These are phyloP conservation scores for Drosophila helvetica DNA, from an alignment of 2,888 invertebrate species.

Conservation along the genomic window DNA sequence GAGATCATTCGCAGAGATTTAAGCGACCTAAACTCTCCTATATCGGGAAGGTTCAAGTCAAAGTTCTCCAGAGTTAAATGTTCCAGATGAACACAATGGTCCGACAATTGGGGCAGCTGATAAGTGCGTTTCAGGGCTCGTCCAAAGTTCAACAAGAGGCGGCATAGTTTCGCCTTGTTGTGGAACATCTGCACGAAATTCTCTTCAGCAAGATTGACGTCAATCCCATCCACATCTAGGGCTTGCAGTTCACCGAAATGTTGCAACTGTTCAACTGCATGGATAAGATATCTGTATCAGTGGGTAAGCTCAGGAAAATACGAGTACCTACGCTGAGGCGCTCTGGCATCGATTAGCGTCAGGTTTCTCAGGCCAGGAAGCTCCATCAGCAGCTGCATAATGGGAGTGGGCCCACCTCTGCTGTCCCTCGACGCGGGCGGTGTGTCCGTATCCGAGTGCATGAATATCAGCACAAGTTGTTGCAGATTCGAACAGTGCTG, in stretches of 20 bases:
- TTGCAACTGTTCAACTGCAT: slow-evolving; percentile 52
- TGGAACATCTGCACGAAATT: slow-evolving; percentile 45
- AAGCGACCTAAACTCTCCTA: slow-evolving; percentile 50
- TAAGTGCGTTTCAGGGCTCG: slow-evolving; percentile 7
- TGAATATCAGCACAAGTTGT: slow-evolving; percentile 57
- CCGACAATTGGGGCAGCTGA: slow-evolving; percentile 28
- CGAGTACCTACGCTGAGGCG: slow-evolving; percentile 41
- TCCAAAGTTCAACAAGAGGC: slow-evolving; percentile 51
- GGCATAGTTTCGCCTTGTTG: slow-evolving; percentile 27
- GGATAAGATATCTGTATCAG: neutral
- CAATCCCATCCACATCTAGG: slow-evolving; percentile 61
- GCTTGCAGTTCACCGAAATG: slow-evolving; percentile 46
- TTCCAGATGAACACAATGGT: slow-evolving; percentile 44
- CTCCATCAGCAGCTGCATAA: slow-evolving; percentile 34
- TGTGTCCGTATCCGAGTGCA: slow-evolving; percentile 38
- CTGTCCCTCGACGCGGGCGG: slow-evolving; percentile 12
- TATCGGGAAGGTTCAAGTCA: slow-evolving; percentile 31
- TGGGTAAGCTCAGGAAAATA: neutral
- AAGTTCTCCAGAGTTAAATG: slow-evolving; percentile 63
- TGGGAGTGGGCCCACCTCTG: neutral
- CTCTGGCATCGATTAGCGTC: slow-evolving; percentile 58
- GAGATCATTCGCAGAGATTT: slow-evolving; percentile 50
- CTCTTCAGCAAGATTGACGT: slow-evolving; percentile 38
- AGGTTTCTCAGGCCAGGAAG: slow-evolving; percentile 45
- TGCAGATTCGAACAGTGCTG: slow-evolving; percentile 46